These are phyloP conservation scores for Drosophila sordidula DNA, from an alignment of 2,888 invertebrate species.

Conservation along the genomic window DNA sequence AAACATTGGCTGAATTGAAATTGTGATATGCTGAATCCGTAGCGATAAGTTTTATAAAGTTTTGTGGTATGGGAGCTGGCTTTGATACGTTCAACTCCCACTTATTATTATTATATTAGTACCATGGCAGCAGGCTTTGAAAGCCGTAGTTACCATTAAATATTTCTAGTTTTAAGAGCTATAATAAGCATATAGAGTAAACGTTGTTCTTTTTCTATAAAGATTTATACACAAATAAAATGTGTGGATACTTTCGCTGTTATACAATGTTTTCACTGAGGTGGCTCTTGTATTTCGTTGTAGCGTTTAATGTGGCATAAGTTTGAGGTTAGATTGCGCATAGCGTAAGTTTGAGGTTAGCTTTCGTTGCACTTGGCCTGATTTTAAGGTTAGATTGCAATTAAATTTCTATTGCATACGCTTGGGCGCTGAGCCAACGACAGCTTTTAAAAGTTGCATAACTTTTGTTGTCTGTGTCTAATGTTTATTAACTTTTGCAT, in stretches of 20 bases:
- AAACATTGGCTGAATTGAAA: constrained; percentile 4
- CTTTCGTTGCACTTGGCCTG: neutral
- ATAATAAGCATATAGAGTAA: constrained; percentile 5
- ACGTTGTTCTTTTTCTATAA: constrained; percentile 28
- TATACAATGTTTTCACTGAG: constrained; percentile 45
- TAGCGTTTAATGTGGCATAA: constrained; percentile 48
- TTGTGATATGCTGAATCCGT: constrained; percentile 46
- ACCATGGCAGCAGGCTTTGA: no score
- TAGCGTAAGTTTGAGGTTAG: constrained; percentile 23
- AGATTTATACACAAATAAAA: constrained; percentile 58
- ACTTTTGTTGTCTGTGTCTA: neutral
- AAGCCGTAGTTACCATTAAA: neutral
- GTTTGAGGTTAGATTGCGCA: constrained; percentile 21
- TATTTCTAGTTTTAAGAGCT: constrained; percentile 12
- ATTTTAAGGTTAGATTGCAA: constrained; percentile 15
- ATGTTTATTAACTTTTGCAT: neutral
- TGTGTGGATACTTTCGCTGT: constrained; percentile 50
- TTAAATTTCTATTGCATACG: constrained; percentile 41
- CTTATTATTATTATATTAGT: neutral
- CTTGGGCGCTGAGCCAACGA: constrained; percentile 31
- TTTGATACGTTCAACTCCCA: constrained; percentile 25
- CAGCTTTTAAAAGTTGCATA: constrained; percentile 26
- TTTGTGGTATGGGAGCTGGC: constrained; percentile 11
- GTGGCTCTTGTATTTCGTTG: neutral
- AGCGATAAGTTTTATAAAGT: constrained; percentile 41